Base-by-base conservation (phyloP, 2,797 vertebrate genomes). In the Rhyacichthys aspro region DNA sequence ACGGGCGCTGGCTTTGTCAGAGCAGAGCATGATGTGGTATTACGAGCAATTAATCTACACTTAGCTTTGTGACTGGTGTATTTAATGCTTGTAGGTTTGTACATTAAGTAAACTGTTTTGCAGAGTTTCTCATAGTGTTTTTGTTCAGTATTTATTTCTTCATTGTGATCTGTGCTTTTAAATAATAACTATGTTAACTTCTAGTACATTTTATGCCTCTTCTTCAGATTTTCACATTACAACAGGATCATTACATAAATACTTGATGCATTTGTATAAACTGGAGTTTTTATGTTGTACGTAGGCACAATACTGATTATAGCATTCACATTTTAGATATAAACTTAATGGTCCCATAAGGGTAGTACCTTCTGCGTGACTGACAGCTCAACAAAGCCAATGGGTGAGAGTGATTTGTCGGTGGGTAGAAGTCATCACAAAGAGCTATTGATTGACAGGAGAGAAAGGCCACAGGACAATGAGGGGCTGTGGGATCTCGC, bases 381-480 rank as follows among this genome's bases (percentile, higher is more conserved):
- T 94, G 93, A 91, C 92, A 91, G 83, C 63, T 74, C 33, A 44
- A 93, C 87, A 92, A 91, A 90, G 76, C 58, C 82, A 78, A 79
- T 69, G 78, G 80, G 71, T 60, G 85, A 73, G 90, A 90, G 89
- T 90, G 90, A 92, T 92, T 93, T 90, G 89, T 91, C 89, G 90
- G 81, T 89, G 87, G 83, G 83, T 89, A 82, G 79, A 85, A 86
- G 86, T 86, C 85, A 69, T 81, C 86, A 93, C 91, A 93, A 93
- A 92, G 90, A 89, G 77, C 82, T 88, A 93, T 93, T 92, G 93
- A 94, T 90, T 87, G 80, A 81, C 59, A 62, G 74, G 38, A 70
- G 77, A 88, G 84, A 89, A 88, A 88, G 73, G 68, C 49, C 45
- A 57, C 67, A 76, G 74, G 83, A 93, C 91, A 93, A 93, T 88